phyloP scores from a whole-genome alignment of 2,888 invertebrate genomes.

The Cheilosia urbana region DNA sequence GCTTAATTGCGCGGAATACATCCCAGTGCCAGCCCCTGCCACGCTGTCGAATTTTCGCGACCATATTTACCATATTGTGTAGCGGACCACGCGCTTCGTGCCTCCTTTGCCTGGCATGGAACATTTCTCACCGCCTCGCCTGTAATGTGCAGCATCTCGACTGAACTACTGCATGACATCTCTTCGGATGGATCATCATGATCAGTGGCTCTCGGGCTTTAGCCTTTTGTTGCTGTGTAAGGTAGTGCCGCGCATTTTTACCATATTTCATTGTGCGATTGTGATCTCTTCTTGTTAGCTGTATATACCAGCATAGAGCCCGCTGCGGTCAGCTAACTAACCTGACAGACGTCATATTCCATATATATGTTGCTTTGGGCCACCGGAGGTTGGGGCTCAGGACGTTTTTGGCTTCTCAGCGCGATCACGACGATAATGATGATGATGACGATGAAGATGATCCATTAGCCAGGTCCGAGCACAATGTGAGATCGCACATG shows the following conservation, averaged over 20 bases:
- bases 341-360: slow-evolving; percentile 72
- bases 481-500: slow-evolving; percentile 75
- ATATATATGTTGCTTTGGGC: slow-evolving; percentile 53
- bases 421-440: slow-evolving; percentile 58
- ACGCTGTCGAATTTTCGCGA: slow-evolving; percentile 12
- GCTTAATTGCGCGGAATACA: slow-evolving; percentile 69
- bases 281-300: slow-evolving; percentile 71
- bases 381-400: slow-evolving; percentile 57
- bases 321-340: slow-evolving; percentile 59
- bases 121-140: slow-evolving; percentile 61
- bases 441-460: slow-evolving; percentile 68
- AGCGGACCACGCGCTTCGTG: slow-evolving; percentile 21
- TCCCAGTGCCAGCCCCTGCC: slow-evolving; percentile 18
- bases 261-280: slow-evolving; percentile 74
- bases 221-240: slow-evolving; percentile 38
- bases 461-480: slow-evolving; percentile 73
- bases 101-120: slow-evolving; percentile 18
- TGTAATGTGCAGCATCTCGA: slow-evolving; percentile 40
- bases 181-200: slow-evolving; percentile 59
- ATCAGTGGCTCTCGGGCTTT: slow-evolving; percentile 43
- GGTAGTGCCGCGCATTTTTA: slow-evolving; percentile 70
- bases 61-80: slow-evolving; percentile 21
- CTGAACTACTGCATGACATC: slow-evolving; percentile 69
- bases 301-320: slow-evolving; percentile 8
- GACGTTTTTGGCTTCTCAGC: slow-evolving; percentile 33